These are phyloP conservation scores for Hecatera dysodea DNA, from an alignment of 2,888 invertebrate species.

Conservation along the genomic window DNA sequence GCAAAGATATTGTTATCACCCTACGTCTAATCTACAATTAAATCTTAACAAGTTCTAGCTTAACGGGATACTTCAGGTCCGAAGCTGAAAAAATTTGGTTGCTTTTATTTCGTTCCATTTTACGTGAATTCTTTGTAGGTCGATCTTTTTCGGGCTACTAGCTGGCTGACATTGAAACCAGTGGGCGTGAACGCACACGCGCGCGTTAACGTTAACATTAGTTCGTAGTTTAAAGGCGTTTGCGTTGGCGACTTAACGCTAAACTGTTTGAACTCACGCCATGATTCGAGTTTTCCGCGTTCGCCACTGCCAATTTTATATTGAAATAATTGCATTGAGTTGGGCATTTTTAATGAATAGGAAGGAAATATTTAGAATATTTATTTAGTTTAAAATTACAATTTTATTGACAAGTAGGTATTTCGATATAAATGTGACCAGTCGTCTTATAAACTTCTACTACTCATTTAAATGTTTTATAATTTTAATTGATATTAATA, in stretches of 20 bases:
- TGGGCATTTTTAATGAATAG: constrained; percentile 9
- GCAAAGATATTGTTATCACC: neutral
- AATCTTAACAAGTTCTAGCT: constrained; percentile 1
- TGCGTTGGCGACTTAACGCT: constrained; percentile 49
- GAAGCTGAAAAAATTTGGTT: neutral
- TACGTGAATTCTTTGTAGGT: constrained; percentile 10
- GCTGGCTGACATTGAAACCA: constrained; percentile 49
- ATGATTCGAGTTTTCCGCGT: constrained; percentile 63
- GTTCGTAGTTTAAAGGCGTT: constrained; percentile 34
- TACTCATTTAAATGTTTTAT: neutral
- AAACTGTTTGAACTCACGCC: constrained; percentile 63
- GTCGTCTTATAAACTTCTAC: neutral
- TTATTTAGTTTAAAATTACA: neutral
- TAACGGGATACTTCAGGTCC: neutral
- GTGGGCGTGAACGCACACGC: constrained; percentile 43
- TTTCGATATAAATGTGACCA: neutral
- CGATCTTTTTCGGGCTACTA: constrained; percentile 37
- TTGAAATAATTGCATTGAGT: constrained; percentile 30
- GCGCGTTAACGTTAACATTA: constrained; percentile 32
- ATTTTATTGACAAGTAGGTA: neutral
- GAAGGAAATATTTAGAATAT: neutral
- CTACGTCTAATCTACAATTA: constrained; percentile 5
- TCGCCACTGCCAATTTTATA: constrained; percentile 57
- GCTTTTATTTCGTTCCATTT: constrained; percentile 11
- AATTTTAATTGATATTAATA: neutral